Conservation (phyloP, 1,140 invertebrate genomes). For the Berghia stephanieae region DNA sequence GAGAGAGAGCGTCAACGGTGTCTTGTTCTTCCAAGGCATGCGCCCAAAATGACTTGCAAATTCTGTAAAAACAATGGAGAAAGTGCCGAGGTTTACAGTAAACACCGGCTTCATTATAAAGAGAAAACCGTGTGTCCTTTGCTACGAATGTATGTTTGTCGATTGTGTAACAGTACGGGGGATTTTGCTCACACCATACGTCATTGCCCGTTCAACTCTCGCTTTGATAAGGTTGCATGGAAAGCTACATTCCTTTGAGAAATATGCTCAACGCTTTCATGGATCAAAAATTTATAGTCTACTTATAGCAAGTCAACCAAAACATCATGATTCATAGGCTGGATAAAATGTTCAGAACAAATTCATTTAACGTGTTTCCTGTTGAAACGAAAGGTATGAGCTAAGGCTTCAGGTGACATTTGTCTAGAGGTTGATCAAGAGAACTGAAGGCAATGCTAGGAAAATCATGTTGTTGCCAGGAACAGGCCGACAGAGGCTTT, state of each 20-base stretch:
- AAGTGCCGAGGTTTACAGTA: slow-evolving; percentile 26
- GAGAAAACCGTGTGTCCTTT: slow-evolving; percentile 25
- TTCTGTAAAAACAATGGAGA: slow-evolving; percentile 30
- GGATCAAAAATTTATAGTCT: too few species aligned
- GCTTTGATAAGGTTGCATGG: slow-evolving; percentile 21
- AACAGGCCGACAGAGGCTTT: too few species aligned
- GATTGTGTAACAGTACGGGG: slow-evolving; percentile 25
- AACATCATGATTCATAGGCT: too few species aligned
- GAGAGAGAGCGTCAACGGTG: slow-evolving; percentile 21
- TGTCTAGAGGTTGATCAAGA: too few species aligned
- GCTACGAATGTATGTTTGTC: slow-evolving; percentile 25
- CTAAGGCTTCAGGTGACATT: too few species aligned
- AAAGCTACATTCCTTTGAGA: slow-evolving; percentile 28
- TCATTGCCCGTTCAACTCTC: slow-evolving; percentile 27
- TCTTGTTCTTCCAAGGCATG: slow-evolving; percentile 21
- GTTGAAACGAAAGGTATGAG: too few species aligned
- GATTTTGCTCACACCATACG: slow-evolving; percentile 30
- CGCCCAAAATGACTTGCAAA: slow-evolving; percentile 31
- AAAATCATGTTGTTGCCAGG: too few species aligned
- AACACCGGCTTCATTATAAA: slow-evolving; percentile 23
- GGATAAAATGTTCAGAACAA: too few species aligned
- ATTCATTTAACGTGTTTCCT: too few species aligned
- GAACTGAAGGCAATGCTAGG: too few species aligned
- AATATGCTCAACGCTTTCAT: too few species aligned
- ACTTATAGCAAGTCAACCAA: too few species aligned